Conservation (phyloP, 2,113 vertebrate species). For the Rhadina sibilatrix region DNA sequence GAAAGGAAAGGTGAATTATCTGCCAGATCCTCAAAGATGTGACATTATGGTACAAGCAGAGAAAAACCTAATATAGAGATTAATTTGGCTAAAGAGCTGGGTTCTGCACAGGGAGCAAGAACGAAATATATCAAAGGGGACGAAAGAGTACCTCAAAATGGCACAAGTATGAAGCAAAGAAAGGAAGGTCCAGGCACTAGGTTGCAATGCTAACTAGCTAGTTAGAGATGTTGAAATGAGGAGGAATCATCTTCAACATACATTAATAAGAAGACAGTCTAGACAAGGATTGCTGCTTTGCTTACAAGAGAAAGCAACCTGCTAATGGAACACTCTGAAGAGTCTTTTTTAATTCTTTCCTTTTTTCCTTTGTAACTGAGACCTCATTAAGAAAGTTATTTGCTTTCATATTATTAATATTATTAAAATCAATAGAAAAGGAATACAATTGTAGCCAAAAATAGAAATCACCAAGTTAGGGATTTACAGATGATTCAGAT, state of each 20-base stretch:
- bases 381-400: background rate
- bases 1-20: constrained; percentile 1
- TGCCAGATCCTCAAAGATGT: background rate
- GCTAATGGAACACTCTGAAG: background rate
- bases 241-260: background rate
- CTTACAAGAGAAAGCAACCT: background rate
- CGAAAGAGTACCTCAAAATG: background rate
- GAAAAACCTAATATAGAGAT: background rate
- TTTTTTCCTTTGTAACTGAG: background rate
- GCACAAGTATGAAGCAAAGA: background rate
- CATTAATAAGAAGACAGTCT: background rate
- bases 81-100: background rate
- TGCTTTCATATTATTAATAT: background rate
- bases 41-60: background rate
- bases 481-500: background rate
- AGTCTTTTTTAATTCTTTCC: background rate
- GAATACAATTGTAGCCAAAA: background rate
- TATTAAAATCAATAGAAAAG: background rate
- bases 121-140: background rate
- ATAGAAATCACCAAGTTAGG: background rate
- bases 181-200: background rate
- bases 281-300: background rate
- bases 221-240: background rate
- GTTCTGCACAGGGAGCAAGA: background rate
- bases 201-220: background rate